Evolutionary conservation across 2,797 vertebrate genomes (phyloP), one percentile per base, ranked within the genome.

Genomic region (Rhabdophis nuchalis): DNA sequence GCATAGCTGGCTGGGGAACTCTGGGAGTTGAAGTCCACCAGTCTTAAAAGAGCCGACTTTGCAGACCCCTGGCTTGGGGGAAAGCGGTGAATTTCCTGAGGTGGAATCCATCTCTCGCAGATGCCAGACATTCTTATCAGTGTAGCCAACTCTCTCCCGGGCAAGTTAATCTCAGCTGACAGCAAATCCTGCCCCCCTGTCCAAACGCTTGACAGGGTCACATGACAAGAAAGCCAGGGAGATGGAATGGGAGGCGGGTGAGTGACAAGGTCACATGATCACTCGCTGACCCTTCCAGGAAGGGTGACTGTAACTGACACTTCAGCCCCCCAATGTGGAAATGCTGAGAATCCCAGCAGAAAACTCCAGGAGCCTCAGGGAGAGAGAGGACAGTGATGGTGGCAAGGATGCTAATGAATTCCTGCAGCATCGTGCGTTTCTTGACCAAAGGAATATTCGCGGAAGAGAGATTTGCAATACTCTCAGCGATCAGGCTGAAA

Each of bases 161-260:
- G 85, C 86, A 82, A 92, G 85, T 92, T 92, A 92, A 91, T 93
- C 93, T 87, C 88, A 0, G 36, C 27, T 93, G 94, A 94, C 95
- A 92, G 92, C 85, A 27, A 88, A 85, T 52, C 91, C 90, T 95
- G 92, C 89, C 93, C 93, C 93, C 93, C 94, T 93, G 92, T 92
- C 95, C 94, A 93, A 82, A 94, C 46, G 54, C 89, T 92, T 96
- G 96, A 95, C 95, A 94, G 88, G 95, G 95, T 95, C 96, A 94
- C 68, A 85, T 94, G 92, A 93, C 91, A 86, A 91, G 92, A 93
- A 94, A 91, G 93, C 86, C 85, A 56, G 90, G 58, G 92, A 93
- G 92, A 85, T 68, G 92, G 92, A 86, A 23, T 13, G 1, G 64
- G 86, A 32, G 52, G 41, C 25, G 36, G 32, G 61, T 95, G 92